Base-by-base conservation (phyloP, 2,113 vertebrate genomes). In the Plestiodon gilberti region DNA sequence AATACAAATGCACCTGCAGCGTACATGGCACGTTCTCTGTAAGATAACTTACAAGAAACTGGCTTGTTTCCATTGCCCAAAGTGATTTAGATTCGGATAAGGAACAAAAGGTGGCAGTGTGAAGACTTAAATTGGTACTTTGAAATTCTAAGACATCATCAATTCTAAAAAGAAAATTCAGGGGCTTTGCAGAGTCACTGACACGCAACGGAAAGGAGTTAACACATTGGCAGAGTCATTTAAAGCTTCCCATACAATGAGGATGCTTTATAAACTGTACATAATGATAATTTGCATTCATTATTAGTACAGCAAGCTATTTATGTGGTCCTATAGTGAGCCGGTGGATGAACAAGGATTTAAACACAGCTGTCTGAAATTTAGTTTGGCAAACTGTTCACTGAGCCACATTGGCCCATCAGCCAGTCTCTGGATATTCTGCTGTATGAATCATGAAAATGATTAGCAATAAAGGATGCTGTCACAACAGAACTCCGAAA, bases 1-100 rank as follows among this genome's bases (percentile, higher is more conserved):
- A 70, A 70, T 79, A 7, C 52, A 61, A 7, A 48, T 73, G n/a
- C 52, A 35, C 5, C 35, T 52, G 22, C 23, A 28, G 10, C 33
- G 13, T 25, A 28, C 61, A 52, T 38, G 25, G 23, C n/a, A 38
- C 15, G 57, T 17, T 77, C 61, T 28, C 43, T 57, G 2, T 8
- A 77, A 77, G 61, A 10, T 65, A 28, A 10, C 11, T 40, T 48
- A 90, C 91, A 59, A 48, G 82, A 92, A 91, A 92, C 62, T 52
- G 15, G 35, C 20, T 48, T 28, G 38, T 71, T 89, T 88, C 40
- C 83, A n/a, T 23, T 52, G 6, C 15, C 40, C 18, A 52, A 62
- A 84, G 40, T n/a, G 17, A 75, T 15, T 40, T 22, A 59, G 13
- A 70, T n/a, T 70, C 17, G 59, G 48, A 64, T 28, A 35, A 73